A percentile compares a stretch with the other conserved stretches of the same genome.
phyloP scores from a whole-genome alignment of 2,113 vertebrate species.

The Charina bottae region DNA sequence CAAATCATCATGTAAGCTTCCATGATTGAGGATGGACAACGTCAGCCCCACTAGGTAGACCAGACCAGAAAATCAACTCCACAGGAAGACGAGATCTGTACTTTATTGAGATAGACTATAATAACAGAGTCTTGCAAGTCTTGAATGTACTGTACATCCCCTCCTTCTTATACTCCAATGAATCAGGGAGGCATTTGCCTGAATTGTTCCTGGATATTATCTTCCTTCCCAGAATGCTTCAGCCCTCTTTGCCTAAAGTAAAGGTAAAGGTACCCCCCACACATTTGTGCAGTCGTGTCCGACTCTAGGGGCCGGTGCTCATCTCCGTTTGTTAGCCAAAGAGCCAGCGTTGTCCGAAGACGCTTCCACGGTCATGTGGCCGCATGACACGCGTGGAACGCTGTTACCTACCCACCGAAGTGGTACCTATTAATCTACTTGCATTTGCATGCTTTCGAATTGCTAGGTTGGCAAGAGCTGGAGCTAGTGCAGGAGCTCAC shows the following conservation, averaged over 20 bases:
- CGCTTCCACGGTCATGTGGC: no score
- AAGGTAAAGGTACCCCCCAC: no score
- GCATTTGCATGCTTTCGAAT: no score
- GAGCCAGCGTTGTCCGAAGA: no score
- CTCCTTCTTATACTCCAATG: neutral
- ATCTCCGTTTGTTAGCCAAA: no score
- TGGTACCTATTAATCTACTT: no score
- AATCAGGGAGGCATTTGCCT: neutral
- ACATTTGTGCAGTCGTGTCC: no score
- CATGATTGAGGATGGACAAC: neutral
- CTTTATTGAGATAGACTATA: neutral
- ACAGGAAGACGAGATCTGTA: neutral
- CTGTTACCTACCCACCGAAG: no score
- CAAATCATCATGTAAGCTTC: neutral
- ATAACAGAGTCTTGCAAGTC: neutral
- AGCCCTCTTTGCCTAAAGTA: neutral
- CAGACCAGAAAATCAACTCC: neutral
- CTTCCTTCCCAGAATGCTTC: neutral
- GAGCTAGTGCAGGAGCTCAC: no score
- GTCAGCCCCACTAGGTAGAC: neutral
- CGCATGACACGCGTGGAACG: no score
- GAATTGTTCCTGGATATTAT: neutral
- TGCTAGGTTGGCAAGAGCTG: no score
- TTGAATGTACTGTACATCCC: neutral
- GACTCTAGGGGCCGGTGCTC: no score